Evolutionary conservation across 2,797 vertebrate genomes (phyloP).

Genomic region (Orestias chungarensis): DNA sequence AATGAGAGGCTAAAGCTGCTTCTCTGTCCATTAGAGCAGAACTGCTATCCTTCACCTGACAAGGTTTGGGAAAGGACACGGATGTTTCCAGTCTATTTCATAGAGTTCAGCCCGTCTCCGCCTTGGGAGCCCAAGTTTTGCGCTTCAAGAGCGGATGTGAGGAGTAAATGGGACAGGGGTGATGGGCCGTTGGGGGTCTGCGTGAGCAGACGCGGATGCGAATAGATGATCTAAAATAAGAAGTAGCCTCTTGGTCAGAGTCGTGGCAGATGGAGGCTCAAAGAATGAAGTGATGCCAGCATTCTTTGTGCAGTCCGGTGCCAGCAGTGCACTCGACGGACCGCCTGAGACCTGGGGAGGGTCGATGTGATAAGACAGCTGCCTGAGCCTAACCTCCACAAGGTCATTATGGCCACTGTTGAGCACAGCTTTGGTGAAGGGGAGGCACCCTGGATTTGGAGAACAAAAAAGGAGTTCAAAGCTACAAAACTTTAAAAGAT

Average conservation of each 20-base stretch:
- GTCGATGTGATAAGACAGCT: conserved; percentile 83
- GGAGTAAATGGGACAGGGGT: conserved; percentile 79
- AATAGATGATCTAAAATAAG: conserved; percentile 84
- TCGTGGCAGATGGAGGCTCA: conserved; percentile 86
- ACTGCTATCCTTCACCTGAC: conserved; percentile 77
- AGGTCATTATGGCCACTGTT: conserved; percentile 77
- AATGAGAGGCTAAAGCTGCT: conserved; percentile 58
- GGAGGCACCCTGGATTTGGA: conserved; percentile 28
- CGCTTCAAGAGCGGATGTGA: conserved; percentile 77
- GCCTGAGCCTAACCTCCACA: conserved; percentile 79
- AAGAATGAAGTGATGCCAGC: conserved; percentile 83
- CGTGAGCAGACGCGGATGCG: conserved; percentile 68
- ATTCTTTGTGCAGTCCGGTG: conserved; percentile 82
- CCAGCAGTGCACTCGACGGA: conserved; percentile 79
- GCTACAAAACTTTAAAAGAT: conserved; percentile 47
- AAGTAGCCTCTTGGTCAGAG: conserved; percentile 83
- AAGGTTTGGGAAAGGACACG: conserved; percentile 79
- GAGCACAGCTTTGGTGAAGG: conserved; percentile 46
- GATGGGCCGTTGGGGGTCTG: conserved; percentile 68
- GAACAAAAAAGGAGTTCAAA: conserved; percentile 51
- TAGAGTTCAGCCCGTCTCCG: conserved; percentile 69
- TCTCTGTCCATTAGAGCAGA: conserved; percentile 73
- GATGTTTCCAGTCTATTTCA: conserved; percentile 78
- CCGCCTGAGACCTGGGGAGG: conserved; percentile 73
- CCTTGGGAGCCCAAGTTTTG: conserved; percentile 74